A percentile compares a stretch with the other conserved stretches of the same genome.
Conservation (phyloP, 2,797 vertebrate genomes). For the Microctenopoma lineatum region DNA sequence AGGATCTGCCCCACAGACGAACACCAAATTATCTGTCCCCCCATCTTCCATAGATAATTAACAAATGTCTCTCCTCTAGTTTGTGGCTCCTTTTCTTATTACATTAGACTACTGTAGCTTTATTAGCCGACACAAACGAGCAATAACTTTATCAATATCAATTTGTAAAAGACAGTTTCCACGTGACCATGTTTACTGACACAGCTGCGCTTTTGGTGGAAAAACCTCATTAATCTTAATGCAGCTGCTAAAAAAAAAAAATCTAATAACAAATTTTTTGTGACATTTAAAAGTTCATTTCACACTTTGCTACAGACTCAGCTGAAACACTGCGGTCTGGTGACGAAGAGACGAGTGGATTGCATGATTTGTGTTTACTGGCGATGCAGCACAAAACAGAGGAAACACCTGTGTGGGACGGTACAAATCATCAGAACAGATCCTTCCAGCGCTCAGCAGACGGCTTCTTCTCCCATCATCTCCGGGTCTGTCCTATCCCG, state of each 20-base stretch:
- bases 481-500: constrained; percentile 44
- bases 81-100: constrained; percentile 32
- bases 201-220: constrained; percentile 6
- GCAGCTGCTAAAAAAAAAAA: constrained; percentile 15
- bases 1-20: constrained; percentile 12
- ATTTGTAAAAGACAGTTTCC: constrained; percentile 40
- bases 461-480: constrained; percentile 43
- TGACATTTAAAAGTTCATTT: constrained; percentile 44
- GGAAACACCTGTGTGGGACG: constrained; percentile 38
- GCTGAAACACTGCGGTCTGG: constrained; percentile 15
- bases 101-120: constrained; percentile 17
- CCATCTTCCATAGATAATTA: constrained; percentile 24
- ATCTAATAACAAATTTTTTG: background rate
- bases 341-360: constrained; percentile 2
- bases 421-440: constrained; percentile 32
- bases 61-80: background rate
- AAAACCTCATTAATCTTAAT: constrained; percentile 31
- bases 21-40: constrained; percentile 25
- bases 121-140: constrained; percentile 24
- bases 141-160: constrained; percentile 25
- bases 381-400: constrained; percentile 14
- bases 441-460: constrained; percentile 46
- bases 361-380: constrained; percentile 30
- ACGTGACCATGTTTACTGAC: constrained; percentile 20
- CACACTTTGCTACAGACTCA: constrained; percentile 13